A percentile compares a stretch with the other conserved stretches of the same genome.
These are phyloP conservation scores for Charanyca ferruginea DNA, from an alignment of 2,888 invertebrate genomes.

Conservation along the genomic window DNA sequence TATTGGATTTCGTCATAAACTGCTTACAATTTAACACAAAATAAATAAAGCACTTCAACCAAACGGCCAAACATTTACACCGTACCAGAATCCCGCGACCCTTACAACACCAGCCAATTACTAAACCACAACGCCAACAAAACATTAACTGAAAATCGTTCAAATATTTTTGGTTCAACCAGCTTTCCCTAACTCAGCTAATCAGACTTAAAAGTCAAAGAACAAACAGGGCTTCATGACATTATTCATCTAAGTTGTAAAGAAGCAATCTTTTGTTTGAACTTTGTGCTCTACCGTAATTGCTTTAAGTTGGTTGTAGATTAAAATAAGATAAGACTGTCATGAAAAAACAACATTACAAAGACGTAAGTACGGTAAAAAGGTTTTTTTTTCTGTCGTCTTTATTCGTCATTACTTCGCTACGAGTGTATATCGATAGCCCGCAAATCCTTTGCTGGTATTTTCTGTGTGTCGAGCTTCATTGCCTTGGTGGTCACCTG, in stretches of 20 bases:
- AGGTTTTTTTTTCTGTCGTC: not conserved
- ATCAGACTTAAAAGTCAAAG: conserved; percentile 47
- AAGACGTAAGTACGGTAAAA: not conserved
- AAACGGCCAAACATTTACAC: not conserved
- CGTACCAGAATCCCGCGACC: not conserved
- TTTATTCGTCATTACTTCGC: not conserved
- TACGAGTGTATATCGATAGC: not conserved
- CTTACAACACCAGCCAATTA: conserved; percentile 25
- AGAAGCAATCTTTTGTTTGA: conserved; percentile 52
- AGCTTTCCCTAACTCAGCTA: conserved; percentile 39
- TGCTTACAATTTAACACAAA: too few relatives aligned
- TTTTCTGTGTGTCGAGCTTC: too few relatives aligned
- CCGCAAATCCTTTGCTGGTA: too few relatives aligned
- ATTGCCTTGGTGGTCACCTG: too few relatives aligned
- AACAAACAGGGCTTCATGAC: conserved; percentile 46
- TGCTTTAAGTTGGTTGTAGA: conserved; percentile 31
- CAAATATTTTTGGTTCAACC: conserved; percentile 46
- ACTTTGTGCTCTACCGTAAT: conserved; percentile 27
- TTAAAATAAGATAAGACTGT: conserved; percentile 26
- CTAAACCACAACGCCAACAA: conserved; percentile 23
- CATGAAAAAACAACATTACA: conserved; percentile 11
- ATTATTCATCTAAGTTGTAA: conserved; percentile 50
- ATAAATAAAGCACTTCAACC: not conserved
- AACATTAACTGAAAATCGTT: conserved; percentile 43
- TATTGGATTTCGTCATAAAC: too few relatives aligned